Conservation (phyloP, 2,888 invertebrate genomes). For the Lumbricus terrestris region DNA sequence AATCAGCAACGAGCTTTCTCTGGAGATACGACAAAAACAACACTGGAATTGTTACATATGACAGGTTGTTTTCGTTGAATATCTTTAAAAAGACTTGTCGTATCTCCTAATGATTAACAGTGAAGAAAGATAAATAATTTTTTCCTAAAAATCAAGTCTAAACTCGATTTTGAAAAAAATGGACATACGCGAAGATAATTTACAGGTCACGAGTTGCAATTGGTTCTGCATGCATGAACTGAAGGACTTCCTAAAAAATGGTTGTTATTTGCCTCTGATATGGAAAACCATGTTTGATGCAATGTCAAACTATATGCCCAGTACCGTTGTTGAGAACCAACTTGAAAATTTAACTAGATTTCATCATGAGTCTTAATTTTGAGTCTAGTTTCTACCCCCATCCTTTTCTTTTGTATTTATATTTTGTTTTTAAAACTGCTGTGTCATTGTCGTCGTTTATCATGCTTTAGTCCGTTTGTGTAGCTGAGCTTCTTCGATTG, state of each 20-base stretch:
- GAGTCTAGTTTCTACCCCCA: neutral
- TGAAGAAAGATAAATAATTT: no score
- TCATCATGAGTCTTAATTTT: neutral
- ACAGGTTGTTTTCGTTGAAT: no score
- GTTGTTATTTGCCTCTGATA: neutral
- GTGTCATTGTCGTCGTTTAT: neutral
- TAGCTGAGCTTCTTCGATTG: neutral
- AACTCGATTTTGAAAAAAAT: no score
- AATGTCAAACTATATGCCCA: neutral
- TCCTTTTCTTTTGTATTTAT: neutral
- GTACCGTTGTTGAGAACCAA: neutral
- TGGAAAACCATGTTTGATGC: neutral
- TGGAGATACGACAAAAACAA: no score
- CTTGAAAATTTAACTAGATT: neutral
- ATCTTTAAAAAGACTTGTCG: no score
- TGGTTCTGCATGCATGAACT: no score
- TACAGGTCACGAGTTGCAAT: no score
- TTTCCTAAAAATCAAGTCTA: no score
- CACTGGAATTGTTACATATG: no score
- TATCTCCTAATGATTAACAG: no score
- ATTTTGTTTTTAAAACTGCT: neutral
- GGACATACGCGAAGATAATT: no score
- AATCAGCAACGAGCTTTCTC: no score
- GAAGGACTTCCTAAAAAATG: neutral
- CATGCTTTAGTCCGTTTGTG: neutral